Base-by-base conservation (phyloP, 2,797 vertebrate genomes). In the Poecilia velifera region DNA sequence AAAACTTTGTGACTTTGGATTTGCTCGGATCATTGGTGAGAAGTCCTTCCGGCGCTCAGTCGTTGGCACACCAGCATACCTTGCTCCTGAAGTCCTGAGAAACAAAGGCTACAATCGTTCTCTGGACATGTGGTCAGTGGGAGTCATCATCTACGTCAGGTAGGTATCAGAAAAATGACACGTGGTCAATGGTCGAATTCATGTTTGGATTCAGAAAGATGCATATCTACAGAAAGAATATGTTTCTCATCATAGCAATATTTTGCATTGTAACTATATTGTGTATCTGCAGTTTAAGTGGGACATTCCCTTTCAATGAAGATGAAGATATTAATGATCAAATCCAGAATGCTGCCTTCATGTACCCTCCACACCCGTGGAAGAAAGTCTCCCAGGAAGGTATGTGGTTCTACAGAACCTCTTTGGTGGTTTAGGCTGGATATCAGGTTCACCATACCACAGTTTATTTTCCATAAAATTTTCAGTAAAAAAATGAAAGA, bases 271-370 rank as follows among this genome's bases (percentile, higher is more conserved):
- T 43, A 25, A 70, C 66, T 43, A 1, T 16, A 28, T 16, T 0
- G 41, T 71, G 6, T 73, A 6, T 66, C 49, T 76, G 25, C 84
- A 99, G 98, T 87, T 96, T 99, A 45, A 99, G 98, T 8, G 98
- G 98, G 59, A 99, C 98, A 0, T 99, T 99, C 80, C 98, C 98
- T 0, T 99, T 99, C 87, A 99, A 99, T 28, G 98, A 99, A 90
- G 98, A 99, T 47, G 98, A 99, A 90, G 98, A 99, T 80, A 99
- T 99, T 84, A 97, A 99, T 0, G 98, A 99, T 92, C 98, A 99
- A 92, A 99, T 99, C 92, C 98, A 99, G 91, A 99, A 99, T 45
- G 98, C 98, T 1, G 98, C 97, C 90, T 99, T 99, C 93, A 99
- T 99, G 98, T 99, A 99, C 83, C 98, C 98, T 14, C 97, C 98